A percentile compares a stretch with the other conserved stretches of the same genome.
Conservation (phyloP, 2,113 vertebrate species). For the Takifugu bimaculatus region DNA sequence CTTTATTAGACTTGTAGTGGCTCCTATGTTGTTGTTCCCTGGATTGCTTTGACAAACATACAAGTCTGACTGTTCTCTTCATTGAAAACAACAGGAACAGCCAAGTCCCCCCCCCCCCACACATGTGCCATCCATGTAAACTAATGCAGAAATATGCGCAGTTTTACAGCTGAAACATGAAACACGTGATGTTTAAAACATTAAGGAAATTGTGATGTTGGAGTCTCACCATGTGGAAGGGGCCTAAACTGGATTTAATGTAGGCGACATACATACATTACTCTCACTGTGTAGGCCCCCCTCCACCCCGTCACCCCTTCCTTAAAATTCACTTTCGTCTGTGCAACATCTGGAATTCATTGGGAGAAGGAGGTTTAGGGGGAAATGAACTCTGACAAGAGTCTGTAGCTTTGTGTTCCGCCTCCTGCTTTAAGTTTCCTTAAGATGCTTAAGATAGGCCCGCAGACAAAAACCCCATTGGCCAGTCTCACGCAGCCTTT, state of each 20-base stretch:
- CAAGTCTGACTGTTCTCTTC: too few relatives aligned
- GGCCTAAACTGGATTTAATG: constrained; percentile 16
- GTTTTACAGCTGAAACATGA: constrained; percentile 9
- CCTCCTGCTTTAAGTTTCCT: constrained; percentile 72
- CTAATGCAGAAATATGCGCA: neutral
- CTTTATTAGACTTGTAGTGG: constrained; percentile 48
- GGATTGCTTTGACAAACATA: constrained; percentile 14
- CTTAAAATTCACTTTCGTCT: constrained; percentile 66
- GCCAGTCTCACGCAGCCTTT: constrained; percentile 46
- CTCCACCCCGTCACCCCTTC: constrained; percentile 36
- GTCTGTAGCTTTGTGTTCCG: constrained; percentile 58
- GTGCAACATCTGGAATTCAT: constrained; percentile 88
- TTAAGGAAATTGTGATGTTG: constrained; percentile 29
- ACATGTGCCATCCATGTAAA: neutral
- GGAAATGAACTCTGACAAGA: constrained; percentile 72
- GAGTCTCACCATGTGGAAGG: constrained; percentile 26
- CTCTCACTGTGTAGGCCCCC: constrained; percentile 33
- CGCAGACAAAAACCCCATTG: constrained; percentile 72
- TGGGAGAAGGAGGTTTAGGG: constrained; percentile 52
- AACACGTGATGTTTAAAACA: constrained; percentile 13
- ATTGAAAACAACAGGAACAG: too few relatives aligned
- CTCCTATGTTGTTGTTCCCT: constrained; percentile 38
- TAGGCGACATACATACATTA: constrained; percentile 37
- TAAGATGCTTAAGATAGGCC: constrained; percentile 71
- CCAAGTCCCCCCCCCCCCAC: too few relatives aligned